Evolutionary conservation across 2,113 vertebrate species (phyloP).

Genomic region (Uropsilus gracilis): DNA sequence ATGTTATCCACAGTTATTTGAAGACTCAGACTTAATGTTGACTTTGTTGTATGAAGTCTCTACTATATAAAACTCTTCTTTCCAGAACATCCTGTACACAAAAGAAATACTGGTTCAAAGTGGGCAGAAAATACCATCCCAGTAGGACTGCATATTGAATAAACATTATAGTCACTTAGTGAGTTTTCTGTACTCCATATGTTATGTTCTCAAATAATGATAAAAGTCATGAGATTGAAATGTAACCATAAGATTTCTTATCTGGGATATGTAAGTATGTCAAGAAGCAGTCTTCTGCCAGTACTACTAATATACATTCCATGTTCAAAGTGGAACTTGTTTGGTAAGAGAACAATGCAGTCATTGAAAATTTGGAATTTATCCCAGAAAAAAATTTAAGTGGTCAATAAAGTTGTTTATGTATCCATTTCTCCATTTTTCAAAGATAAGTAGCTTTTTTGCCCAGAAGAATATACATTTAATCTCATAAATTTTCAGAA

Average conservation of each 20-base stretch:
- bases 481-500: slow-evolving; percentile 19
- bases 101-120: slow-evolving; percentile 49
- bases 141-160: slow-evolving; percentile 22
- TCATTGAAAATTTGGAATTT: slow-evolving; percentile 32
- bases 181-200: neutral
- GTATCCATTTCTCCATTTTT: slow-evolving; percentile 9
- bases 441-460: slow-evolving; percentile 19
- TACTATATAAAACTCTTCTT: slow-evolving; percentile 28
- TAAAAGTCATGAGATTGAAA: slow-evolving; percentile 7
- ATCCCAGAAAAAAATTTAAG: slow-evolving; percentile 12
- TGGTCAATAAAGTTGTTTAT: neutral
- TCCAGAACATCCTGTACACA: slow-evolving; percentile 49
- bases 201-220: slow-evolving; percentile 15
- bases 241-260: neutral
- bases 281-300: slow-evolving; percentile 26
- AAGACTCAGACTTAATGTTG: slow-evolving; percentile 37
- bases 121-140: neutral
- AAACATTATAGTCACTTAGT: neutral
- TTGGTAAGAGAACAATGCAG: slow-evolving; percentile 1
- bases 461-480: slow-evolving; percentile 13
- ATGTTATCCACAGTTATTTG: slow-evolving; percentile 8
- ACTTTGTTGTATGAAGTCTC: slow-evolving; percentile 49
- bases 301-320: neutral
- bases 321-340: slow-evolving; percentile 21
- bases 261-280: neutral